phyloP scores from a whole-genome alignment of 2,113 vertebrate genomes.

The Castor canadensis region DNA sequence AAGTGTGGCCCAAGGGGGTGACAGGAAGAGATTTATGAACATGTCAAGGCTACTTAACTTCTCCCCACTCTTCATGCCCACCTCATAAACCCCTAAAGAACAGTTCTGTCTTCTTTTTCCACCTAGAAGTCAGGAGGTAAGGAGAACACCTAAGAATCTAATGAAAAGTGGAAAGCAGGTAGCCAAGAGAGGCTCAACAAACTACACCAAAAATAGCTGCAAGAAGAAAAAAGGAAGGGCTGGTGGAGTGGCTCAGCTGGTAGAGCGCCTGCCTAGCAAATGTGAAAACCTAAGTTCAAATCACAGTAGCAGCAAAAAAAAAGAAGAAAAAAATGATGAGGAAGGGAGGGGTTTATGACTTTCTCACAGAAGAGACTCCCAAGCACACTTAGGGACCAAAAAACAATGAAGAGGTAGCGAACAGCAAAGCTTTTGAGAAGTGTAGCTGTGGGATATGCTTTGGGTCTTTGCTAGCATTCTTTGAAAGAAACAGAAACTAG shows the following conservation, averaged over 20 bases:
- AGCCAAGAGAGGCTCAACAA: not conserved
- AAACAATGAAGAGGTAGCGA: not conserved
- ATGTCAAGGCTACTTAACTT: not conserved
- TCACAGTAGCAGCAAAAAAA: too few relatives aligned
- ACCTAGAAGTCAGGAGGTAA: not conserved
- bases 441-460: not conserved
- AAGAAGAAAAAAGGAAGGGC: not conserved
- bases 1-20: accelerated
- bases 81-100: not conserved
- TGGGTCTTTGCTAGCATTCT: not conserved
- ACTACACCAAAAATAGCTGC: not conserved
- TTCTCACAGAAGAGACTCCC: not conserved
- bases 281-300: too few relatives aligned
- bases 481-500: not conserved
- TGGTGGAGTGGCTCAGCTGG: too few relatives aligned
- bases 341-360: too few relatives aligned
- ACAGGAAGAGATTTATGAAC: not conserved
- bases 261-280: too few relatives aligned
- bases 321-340: too few relatives aligned
- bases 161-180: not conserved
- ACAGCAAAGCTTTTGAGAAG: not conserved
- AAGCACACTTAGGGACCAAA: not conserved
- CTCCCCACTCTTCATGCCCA: not conserved
- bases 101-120: not conserved
- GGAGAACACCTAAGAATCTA: not conserved